phyloP scores from a whole-genome alignment of 2,797 vertebrate species.

The Chiloscyllium punctatum region DNA sequence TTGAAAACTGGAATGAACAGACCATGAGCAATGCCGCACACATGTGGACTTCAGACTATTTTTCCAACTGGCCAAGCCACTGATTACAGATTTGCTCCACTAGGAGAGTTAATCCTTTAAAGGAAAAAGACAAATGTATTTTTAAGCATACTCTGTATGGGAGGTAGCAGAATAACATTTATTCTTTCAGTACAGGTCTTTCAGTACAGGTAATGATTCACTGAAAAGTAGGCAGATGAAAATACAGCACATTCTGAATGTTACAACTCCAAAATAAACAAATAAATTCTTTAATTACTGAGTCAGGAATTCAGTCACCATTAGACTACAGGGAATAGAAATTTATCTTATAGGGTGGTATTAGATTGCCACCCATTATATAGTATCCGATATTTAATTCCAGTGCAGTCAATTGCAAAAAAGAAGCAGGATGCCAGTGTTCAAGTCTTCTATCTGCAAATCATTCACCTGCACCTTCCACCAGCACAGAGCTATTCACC shows the following conservation, averaged over 20 bases:
- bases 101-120: not conserved
- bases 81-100: not conserved
- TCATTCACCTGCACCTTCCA: too few relatives aligned
- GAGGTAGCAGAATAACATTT: not conserved
- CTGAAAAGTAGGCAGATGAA: not conserved
- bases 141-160: not conserved
- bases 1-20: slow-evolving; percentile 5
- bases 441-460: not conserved
- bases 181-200: not conserved
- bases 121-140: not conserved
- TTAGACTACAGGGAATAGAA: not conserved
- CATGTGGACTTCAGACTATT: not conserved
- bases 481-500: too few relatives aligned
- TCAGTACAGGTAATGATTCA: not conserved
- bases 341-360: not conserved
- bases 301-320: not conserved
- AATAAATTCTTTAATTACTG: not conserved
- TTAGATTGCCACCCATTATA: not conserved
- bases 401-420: not conserved
- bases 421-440: not conserved
- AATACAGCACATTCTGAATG: not conserved
- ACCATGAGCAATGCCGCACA: too few relatives aligned
- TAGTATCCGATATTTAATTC: not conserved
- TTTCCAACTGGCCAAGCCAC: not conserved
- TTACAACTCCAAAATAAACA: not conserved